Evolutionary conservation across 1,140 invertebrate genomes (phyloP), one percentile per base, ranked within the genome.

Genomic region (Drosophila gunungcola): DNA sequence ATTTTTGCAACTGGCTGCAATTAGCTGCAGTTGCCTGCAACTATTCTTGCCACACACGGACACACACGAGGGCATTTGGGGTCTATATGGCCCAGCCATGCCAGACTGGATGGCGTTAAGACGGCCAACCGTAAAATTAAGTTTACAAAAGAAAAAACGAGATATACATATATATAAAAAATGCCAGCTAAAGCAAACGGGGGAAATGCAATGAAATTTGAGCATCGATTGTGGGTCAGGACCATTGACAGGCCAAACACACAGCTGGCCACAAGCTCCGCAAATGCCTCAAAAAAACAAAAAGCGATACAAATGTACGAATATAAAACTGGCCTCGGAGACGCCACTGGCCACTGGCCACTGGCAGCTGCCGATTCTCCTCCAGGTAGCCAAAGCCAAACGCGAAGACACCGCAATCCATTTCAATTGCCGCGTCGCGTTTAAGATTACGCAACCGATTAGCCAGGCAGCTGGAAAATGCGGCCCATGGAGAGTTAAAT

Each of bases 361-460:
- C 48, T 69, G 57, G 62, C 73, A 62, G 63, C 72, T 60, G 60
- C 61, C n/a, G 61, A 67, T 62, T 60, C 75, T 72, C 43, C 75
- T 72, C 43, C 82, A 85, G 82, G 77, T 68, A 80, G 81, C 49
- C 62, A 27, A 42, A 62, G 62, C 48, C 34, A 63, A 62, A 38
- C 32, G 62, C 67, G 61, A 68, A 68, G 64, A 68, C 64, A 68
- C 75, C 45, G 80, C 80, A 84, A 84, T 84, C 80, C 83, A 86
- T 86, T 86, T 88, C 83, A 86, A 86, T 86, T 86, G 84, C 79
- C 62, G 73, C 75, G 61, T 55, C 84, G 83, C 83, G 83, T 89
- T 89, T 88, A 90, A 88, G 83, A 88, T 88, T 88, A 88, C 83
- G 80, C 85, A 76, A 77, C 60, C 83, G 83, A 88, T 88, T 88